A percentile compares a stretch with the other conserved stretches of the same genome.
Conservation (phyloP, 2,113 vertebrate genomes). For the Periophthalmodon schlosseri region DNA sequence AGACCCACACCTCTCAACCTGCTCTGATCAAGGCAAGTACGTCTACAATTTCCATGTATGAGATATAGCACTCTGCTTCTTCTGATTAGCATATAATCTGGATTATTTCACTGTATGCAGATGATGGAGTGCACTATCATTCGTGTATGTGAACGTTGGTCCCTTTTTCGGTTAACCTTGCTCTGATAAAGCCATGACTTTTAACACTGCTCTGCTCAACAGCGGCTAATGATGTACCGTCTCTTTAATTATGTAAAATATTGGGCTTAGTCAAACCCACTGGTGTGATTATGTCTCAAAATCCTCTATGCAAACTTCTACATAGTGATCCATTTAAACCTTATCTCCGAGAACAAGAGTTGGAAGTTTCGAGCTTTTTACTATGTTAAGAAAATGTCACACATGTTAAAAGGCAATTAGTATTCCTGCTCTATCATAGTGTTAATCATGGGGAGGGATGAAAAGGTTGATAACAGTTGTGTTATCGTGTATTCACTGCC, state of each 20-base stretch:
- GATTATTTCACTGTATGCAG: conserved; percentile 70
- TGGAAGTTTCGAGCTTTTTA: conserved; percentile 58
- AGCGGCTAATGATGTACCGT: conserved; percentile 73
- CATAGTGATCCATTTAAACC: conserved; percentile 72
- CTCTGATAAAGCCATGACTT: conserved; percentile 64
- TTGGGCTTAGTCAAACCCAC: conserved; percentile 72
- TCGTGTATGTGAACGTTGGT: conserved; percentile 19
- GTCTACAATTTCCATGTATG: conserved; percentile 52
- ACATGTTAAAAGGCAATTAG: conserved; percentile 78
- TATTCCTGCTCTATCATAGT: conserved; percentile 56
- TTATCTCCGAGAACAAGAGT: conserved; percentile 65
- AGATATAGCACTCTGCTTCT: conserved; percentile 56
- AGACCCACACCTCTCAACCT: conserved; percentile 52
- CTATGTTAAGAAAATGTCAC: conserved; percentile 65
- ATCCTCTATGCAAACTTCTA: conserved; percentile 64
- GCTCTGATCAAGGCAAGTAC: conserved; percentile 54
- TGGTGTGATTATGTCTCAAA: conserved; percentile 68
- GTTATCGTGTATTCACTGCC: conserved; percentile 60
- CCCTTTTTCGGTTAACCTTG: conserved; percentile 63
- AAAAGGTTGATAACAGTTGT: conserved; percentile 56
- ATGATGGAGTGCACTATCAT: conserved; percentile 52
- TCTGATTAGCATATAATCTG: conserved; percentile 73
- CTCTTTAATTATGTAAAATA: conserved; percentile 81
- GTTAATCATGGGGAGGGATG: conserved; percentile 61
- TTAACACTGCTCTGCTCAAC: conserved; percentile 64